These are phyloP conservation scores for Pemphigus obesinymphae DNA, from an alignment of 1,140 invertebrate genomes.

Conservation along the genomic window DNA sequence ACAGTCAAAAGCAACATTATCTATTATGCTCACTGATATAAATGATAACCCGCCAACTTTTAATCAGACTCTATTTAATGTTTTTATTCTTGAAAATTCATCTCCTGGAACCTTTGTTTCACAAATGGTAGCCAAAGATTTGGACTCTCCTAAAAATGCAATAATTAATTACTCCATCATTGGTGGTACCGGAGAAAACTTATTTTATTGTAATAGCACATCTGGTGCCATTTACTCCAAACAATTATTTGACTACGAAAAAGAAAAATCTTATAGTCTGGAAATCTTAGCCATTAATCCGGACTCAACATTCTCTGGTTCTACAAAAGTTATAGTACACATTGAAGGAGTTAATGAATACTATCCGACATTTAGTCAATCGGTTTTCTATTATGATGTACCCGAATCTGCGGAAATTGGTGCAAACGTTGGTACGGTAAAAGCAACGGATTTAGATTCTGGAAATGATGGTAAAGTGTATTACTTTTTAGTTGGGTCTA, in stretches of 20 bases:
- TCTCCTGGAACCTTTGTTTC: constrained; percentile 70
- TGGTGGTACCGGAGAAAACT: constrained; percentile 67
- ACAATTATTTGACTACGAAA: constrained; percentile 83
- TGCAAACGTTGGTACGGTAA: constrained; percentile 76
- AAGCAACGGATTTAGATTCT: constrained; percentile 84
- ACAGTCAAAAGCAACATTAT: constrained; percentile 69
- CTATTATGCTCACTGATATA: constrained; percentile 81
- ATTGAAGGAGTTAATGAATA: constrained; percentile 89
- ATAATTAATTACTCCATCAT: constrained; percentile 81
- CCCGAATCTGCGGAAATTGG: constrained; percentile 87
- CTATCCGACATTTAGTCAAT: constrained; percentile 84
- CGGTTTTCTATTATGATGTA: constrained; percentile 88
- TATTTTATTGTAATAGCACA: constrained; percentile 71
- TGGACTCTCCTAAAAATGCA: constrained; percentile 86
- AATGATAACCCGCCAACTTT: constrained; percentile 86
- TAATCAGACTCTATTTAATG: constrained; percentile 70
- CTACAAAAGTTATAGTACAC: constrained; percentile 67
- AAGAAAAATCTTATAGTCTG: constrained; percentile 69
- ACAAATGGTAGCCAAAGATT: constrained; percentile 72
- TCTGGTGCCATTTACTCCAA: constrained; percentile 73
- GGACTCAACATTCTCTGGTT: constrained; percentile 72
- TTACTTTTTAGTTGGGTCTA: constrained; percentile 87
- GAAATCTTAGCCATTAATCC: constrained; percentile 84
- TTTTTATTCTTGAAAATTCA: constrained; percentile 78
- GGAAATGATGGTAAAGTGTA: constrained; percentile 89